Percentiles rank a stretch among this genome's conserved stretches.
These are phyloP conservation scores for Acanthurus tractus DNA, from an alignment of 2,797 vertebrate genomes.

Conservation along the genomic window DNA sequence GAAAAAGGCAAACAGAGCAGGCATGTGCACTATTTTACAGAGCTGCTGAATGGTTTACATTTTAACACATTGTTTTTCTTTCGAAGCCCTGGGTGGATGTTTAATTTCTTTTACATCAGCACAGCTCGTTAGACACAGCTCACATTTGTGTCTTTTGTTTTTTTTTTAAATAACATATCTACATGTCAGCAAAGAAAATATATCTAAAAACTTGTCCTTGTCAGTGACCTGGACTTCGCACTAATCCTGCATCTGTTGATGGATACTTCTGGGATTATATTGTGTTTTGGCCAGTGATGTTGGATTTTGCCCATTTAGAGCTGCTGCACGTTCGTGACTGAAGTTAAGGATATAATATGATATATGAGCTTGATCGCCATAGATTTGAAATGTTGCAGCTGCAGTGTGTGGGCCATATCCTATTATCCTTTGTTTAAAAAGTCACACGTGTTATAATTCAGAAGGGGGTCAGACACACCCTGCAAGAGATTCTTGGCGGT, in stretches of 20 bases:
- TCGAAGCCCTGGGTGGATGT: slow-evolving; percentile 19
- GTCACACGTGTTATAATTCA: slow-evolving; percentile 53
- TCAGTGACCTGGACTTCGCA: background rate
- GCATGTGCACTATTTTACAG: slow-evolving; percentile 23
- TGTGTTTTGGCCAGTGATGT: background rate
- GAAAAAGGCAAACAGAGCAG: slow-evolving; percentile 61
- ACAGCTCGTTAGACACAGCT: background rate
- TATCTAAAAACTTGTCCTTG: background rate
- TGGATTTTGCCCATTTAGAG: background rate
- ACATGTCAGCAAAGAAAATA: background rate
- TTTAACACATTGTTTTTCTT: slow-evolving; percentile 28
- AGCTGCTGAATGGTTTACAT: slow-evolving; percentile 24
- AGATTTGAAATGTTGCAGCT: background rate
- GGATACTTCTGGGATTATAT: background rate
- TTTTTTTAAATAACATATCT: background rate
- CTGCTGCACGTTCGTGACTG: background rate
- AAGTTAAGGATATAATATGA: background rate
- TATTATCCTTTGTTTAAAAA: slow-evolving; percentile 25
- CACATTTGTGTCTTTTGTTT: background rate
- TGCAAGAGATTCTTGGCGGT: slow-evolving; percentile 55
- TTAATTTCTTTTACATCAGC: slow-evolving; percentile 6
- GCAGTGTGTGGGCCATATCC: slow-evolving; percentile 16
- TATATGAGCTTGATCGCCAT: background rate
- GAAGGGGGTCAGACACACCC: slow-evolving; percentile 59
- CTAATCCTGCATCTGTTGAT: background rate